Evolutionary conservation across 2,113 vertebrate species (phyloP).

Genomic region (Corynorhinus townsendii): DNA sequence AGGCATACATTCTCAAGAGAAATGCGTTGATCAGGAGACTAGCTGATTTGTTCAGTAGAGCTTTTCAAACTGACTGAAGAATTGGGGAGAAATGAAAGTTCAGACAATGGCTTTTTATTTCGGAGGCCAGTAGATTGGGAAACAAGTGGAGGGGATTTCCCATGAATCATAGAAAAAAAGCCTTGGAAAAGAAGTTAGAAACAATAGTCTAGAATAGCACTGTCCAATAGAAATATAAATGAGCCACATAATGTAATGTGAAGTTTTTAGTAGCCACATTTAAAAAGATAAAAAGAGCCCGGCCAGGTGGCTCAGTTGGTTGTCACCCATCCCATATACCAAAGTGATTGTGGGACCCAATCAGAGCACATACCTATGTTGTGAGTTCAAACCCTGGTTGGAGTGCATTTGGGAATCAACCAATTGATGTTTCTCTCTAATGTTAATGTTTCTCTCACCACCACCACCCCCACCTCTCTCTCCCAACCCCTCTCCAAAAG

Average conservation of each 20-base stretch:
- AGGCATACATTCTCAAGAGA: neutral
- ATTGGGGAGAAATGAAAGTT: neutral
- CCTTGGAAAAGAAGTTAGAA: neutral
- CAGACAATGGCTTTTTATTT: neutral
- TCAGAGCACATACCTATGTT: neutral
- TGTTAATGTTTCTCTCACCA: neutral
- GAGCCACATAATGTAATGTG: neutral
- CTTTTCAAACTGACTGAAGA: neutral
- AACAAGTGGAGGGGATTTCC: neutral
- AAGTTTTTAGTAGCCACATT: neutral
- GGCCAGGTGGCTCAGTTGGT: neutral
- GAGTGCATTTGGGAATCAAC: neutral
- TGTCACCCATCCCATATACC: neutral
- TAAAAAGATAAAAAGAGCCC: neutral
- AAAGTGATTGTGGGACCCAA: neutral
- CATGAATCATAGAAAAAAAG: neutral
- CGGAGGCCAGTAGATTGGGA: neutral
- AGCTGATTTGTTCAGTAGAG: neutral
- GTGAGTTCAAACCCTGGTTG: neutral
- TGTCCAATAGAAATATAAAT: neutral
- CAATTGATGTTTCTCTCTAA: neutral
- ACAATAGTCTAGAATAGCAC: neutral
- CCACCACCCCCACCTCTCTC: too few species aligned
- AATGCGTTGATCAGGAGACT: neutral
- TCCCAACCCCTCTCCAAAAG: too few species aligned